A percentile compares a stretch with the other conserved stretches of the same genome.
These are phyloP conservation scores for Drosophila atripex DNA, from an alignment of 2,888 invertebrate genomes.

Conservation along the genomic window DNA sequence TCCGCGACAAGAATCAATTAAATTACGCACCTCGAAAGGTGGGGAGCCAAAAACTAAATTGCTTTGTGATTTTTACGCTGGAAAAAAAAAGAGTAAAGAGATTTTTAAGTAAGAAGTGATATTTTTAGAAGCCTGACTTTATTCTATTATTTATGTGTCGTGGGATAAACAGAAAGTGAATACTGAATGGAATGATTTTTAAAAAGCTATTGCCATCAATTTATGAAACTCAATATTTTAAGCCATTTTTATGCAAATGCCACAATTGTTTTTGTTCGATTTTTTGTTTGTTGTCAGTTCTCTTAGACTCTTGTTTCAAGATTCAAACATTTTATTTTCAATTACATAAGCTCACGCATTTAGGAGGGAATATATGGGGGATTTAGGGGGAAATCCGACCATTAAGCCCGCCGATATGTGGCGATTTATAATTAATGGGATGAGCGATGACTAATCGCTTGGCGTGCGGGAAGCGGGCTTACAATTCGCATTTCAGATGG, in stretches of 20 bases:
- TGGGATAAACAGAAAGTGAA: neutral
- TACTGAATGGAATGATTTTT: neutral
- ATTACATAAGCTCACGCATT: slow-evolving; percentile 42
- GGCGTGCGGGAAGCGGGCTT: slow-evolving; percentile 30
- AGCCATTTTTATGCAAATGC: slow-evolving; percentile 28
- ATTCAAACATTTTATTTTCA: slow-evolving; percentile 20
- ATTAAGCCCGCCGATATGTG: slow-evolving; percentile 33
- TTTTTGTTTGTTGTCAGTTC: neutral
- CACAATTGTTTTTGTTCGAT: neutral
- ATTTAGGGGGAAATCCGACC: slow-evolving; percentile 9
- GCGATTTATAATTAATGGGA: slow-evolving; percentile 66
- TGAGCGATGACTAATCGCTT: slow-evolving; percentile 50
- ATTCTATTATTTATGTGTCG: neutral
- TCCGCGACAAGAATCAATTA: neutral
- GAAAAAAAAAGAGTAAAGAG: neutral
- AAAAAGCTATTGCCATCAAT: slow-evolving; percentile 17
- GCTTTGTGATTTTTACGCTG: slow-evolving; percentile 10
- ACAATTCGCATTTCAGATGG: slow-evolving; percentile 2
- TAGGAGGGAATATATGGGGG: neutral
- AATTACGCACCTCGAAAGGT: slow-evolving; percentile 18
- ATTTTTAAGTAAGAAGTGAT: neutral
- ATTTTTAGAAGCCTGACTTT: neutral
- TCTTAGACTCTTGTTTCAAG: neutral
- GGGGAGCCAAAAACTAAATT: slow-evolving; percentile 10
- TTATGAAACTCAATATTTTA: neutral